Percentiles rank a stretch among this genome's conserved stretches.
Conservation (phyloP, 2,113 vertebrate species). For the Recurvirostra avosetta region DNA sequence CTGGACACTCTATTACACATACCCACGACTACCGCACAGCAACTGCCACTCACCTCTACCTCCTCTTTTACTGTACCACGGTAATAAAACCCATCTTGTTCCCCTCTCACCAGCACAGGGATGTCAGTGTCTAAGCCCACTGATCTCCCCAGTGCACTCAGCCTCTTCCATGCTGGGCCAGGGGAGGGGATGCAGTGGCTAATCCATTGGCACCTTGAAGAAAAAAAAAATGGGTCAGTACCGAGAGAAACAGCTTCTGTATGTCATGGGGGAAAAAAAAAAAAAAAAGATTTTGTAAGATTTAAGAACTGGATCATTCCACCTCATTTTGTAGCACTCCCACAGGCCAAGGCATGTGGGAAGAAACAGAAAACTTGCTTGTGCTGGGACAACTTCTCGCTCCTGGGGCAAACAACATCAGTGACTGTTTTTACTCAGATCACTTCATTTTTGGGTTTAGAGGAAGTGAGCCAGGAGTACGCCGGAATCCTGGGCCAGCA, state of each 20-base stretch:
- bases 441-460: not conserved
- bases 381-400: not conserved
- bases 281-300: not conserved
- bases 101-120: constrained; percentile 80
- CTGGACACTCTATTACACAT: not conserved
- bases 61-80: constrained; percentile 74
- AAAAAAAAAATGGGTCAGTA: constrained; percentile 5
- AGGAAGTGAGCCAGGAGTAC: not conserved
- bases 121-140: constrained; percentile 1
- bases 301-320: not conserved
- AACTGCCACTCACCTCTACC: constrained; percentile 71
- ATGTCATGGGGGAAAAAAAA: not conserved
- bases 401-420: not conserved
- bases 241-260: not conserved
- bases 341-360: not conserved
- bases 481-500: not conserved
- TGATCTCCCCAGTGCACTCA: not conserved
- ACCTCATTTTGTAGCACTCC: not conserved
- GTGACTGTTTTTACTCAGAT: not conserved
- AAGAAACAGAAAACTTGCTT: not conserved
- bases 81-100: constrained; percentile 83
- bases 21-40: not conserved
- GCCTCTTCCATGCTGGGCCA: not conserved
- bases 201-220: constrained; percentile 60
- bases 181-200: not conserved